Evolutionary conservation across 2,113 vertebrate genomes (phyloP), one percentile per base, ranked within the genome.

Genomic region (Daubentonia madagascariensis): DNA sequence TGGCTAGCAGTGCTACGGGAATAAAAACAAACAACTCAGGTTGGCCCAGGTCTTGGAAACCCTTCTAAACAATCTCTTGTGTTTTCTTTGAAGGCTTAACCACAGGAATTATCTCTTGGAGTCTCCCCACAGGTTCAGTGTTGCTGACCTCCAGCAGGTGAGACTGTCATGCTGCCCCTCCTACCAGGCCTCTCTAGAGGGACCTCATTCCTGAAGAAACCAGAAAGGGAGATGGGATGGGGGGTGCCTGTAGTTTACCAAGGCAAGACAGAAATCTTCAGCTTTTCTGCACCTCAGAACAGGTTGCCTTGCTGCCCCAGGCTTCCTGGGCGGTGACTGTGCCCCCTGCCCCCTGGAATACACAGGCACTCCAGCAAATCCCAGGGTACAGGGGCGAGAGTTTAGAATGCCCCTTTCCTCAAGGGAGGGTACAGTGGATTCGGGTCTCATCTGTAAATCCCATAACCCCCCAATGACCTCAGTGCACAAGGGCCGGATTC

Each of bases 131-230:
- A 98, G 99, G 61, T 99, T 99, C 99, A 99, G 99, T 4, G 99
- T 99, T 0, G 32, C 98, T 40, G 99, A 99, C 75, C 98, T 99
- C 18, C 99, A 98, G 95, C 99, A 99, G 99, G 99, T 99, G 98
- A 98, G 98, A 86, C 40, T 4, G 11, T 63, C 3, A 0, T 13
- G 28, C 30, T 8, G 10, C n/a, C 18, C 3, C 1, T 6, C 40
- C 45, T 23, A 28, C 9, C 10, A 65, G 40, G 16, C 18, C 68
- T 63, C 43, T 32, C 28, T 12, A 48, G 57, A 54, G 50, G 35
- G 63, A 18, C 57, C 37, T 54, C 23, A 5, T 32, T 95, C 61
- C 57, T 63, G 22, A 79, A 67, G 43, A 45, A 84, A 65, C n/a
- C 43, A 43, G 43, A 52, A 68, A n/a, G 67, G 75, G 50, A 72